A percentile compares a stretch with the other conserved stretches of the same genome.
Conservation (phyloP, 2,888 invertebrate genomes). For the Julus scanicus region DNA sequence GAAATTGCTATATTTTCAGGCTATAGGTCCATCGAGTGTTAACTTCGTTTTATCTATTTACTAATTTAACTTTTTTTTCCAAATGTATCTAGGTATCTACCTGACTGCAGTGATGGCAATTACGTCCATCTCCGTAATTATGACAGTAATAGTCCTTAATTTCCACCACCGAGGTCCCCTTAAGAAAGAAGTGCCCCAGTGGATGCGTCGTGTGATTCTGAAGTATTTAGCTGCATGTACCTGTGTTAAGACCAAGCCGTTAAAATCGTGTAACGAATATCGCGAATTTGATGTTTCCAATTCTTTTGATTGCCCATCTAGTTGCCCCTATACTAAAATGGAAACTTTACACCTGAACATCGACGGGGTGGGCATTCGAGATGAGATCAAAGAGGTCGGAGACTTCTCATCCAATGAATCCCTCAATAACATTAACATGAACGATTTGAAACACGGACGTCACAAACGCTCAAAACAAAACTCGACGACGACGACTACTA, state of each 20-base stretch:
- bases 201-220: constrained; percentile 65
- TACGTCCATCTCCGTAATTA: constrained; percentile 71
- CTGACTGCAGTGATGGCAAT: constrained; percentile 72
- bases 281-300: constrained; percentile 50
- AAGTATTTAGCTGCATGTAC: constrained; percentile 59
- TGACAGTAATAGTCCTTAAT: constrained; percentile 71
- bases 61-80: neutral
- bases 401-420: constrained; percentile 60
- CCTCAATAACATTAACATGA: constrained; percentile 57
- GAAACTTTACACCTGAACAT: constrained; percentile 47
- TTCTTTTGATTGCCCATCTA: constrained; percentile 39
- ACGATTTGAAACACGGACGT: constrained; percentile 54
- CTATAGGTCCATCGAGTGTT: too few relatives aligned
- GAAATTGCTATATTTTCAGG: too few relatives aligned
- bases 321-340: constrained; percentile 49
- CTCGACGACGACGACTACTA: neutral
- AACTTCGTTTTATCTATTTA: neutral
- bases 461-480: constrained; percentile 49
- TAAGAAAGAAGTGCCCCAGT: constrained; percentile 68
- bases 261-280: constrained; percentile 54
- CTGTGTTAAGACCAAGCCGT: constrained; percentile 58
- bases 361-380: constrained; percentile 44
- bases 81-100: constrained; percentile 68
- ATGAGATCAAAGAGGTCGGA: constrained; percentile 51
- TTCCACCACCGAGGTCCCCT: constrained; percentile 71